These are phyloP conservation scores for Pemphredon lugubris DNA, from an alignment of 2,888 invertebrate species.

Conservation along the genomic window DNA sequence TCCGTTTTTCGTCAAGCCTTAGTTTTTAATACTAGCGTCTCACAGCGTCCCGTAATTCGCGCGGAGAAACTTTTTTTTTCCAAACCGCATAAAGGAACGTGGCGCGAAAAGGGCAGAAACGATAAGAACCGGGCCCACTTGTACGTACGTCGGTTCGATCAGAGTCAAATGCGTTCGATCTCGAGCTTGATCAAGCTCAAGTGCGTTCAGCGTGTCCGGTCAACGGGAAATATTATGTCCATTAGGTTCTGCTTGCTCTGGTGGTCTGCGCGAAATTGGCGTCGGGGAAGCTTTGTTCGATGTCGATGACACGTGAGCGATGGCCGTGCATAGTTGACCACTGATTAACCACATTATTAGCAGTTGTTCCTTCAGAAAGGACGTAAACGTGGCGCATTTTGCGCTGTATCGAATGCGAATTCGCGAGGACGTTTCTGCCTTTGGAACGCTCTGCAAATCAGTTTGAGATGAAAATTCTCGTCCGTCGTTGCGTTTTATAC, in stretches of 20 bases:
- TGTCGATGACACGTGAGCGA: slow-evolving; percentile 70
- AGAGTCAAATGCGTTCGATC: slow-evolving; percentile 79
- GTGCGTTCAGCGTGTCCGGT: slow-evolving; percentile 46
- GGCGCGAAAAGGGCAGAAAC: no score
- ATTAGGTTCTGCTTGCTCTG: slow-evolving; percentile 66
- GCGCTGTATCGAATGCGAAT: slow-evolving; percentile 14
- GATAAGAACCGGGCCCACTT: no score
- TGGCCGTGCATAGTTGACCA: slow-evolving; percentile 54
- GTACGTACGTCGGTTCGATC: slow-evolving; percentile 54
- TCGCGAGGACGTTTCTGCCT: background rate
- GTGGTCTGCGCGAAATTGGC: slow-evolving; percentile 68
- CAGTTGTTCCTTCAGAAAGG: slow-evolving; percentile 49
- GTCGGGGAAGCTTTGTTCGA: slow-evolving; percentile 52
- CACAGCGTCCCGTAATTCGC: no score
- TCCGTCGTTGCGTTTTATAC: no score
- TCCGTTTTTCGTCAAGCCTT: no score
- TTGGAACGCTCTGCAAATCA: background rate
- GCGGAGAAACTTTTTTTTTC: no score
- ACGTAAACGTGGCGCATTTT: slow-evolving; percentile 13
- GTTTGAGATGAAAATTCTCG: background rate
- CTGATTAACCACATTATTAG: slow-evolving; percentile 64
- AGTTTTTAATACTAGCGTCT: no score
- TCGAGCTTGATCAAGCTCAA: slow-evolving; percentile 78
- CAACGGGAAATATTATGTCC: slow-evolving; percentile 72
- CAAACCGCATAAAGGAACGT: no score